Conservation (phyloP, 2,797 vertebrate genomes). For the Antrozous pallidus region DNA sequence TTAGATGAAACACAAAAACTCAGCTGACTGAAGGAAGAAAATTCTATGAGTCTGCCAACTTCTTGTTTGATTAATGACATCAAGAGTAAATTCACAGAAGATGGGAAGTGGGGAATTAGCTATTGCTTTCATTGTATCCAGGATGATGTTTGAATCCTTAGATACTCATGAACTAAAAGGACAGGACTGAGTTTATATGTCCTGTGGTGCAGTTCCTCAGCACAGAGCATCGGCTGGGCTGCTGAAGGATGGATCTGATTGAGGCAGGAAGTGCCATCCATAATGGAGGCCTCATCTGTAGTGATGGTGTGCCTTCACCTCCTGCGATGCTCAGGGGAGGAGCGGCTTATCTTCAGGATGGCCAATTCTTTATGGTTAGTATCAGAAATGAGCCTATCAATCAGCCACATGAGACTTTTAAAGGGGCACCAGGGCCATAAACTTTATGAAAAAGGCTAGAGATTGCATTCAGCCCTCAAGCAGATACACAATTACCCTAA, state of each 20-base stretch:
- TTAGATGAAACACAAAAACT: neutral
- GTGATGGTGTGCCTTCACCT: constrained; percentile 31
- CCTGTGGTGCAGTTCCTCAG: neutral
- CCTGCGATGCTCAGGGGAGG: constrained; percentile 59
- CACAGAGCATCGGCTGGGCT: neutral
- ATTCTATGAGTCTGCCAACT: neutral
- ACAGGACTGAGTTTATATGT: neutral
- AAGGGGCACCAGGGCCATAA: constrained; percentile 74
- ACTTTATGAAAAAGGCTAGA: constrained; percentile 72
- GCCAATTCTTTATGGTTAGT: constrained; percentile 74
- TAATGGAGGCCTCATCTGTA: constrained; percentile 25
- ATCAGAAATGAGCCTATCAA: constrained; percentile 72
- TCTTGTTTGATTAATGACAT: neutral
- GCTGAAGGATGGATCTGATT: constrained; percentile 46
- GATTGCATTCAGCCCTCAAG: constrained; percentile 74
- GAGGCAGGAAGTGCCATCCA: constrained; percentile 12
- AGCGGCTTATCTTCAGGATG: constrained; percentile 68
- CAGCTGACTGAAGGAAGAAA: neutral
- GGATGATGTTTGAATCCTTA: neutral
- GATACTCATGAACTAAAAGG: neutral
- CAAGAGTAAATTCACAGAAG: neutral
- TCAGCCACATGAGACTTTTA: constrained; percentile 74
- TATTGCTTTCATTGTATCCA: neutral
- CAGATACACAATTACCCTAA: constrained; percentile 76
- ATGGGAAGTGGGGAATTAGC: neutral